Percentiles rank a stretch among this genome's conserved stretches.
phyloP scores from a whole-genome alignment of 2,888 invertebrate species.

The Callimorpha dominula region DNA sequence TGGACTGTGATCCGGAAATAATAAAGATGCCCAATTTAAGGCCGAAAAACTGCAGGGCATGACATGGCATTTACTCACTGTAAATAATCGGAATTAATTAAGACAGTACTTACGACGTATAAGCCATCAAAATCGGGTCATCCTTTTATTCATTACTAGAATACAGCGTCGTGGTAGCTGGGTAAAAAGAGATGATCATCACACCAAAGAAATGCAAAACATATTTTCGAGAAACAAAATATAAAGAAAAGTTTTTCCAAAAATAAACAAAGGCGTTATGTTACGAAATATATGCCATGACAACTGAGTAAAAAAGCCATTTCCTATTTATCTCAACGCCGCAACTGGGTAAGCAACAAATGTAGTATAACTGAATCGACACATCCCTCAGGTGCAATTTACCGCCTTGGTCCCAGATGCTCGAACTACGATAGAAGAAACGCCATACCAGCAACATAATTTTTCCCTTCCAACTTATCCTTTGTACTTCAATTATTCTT shows the following conservation, averaged over 20 bases:
- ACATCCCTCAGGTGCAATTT: conserved; percentile 68
- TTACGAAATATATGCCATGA: conserved; percentile 35
- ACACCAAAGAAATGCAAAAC: background rate
- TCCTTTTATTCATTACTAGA: background rate
- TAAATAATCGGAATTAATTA: background rate
- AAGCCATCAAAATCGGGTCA: background rate
- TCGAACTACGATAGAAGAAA: conserved; percentile 44
- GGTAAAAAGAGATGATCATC: too few relatives aligned
- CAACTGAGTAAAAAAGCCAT: conserved; percentile 49
- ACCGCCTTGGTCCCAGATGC: conserved; percentile 57
- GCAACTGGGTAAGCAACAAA: conserved; percentile 48
- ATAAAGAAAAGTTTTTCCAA: background rate
- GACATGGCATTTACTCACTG: background rate
- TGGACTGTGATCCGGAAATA: too few relatives aligned
- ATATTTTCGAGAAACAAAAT: background rate
- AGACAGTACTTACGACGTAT: background rate
- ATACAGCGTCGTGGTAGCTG: too few relatives aligned
- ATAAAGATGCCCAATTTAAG: too few relatives aligned
- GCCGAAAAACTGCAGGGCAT: too few relatives aligned
- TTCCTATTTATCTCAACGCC: conserved; percentile 56
- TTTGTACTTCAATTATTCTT: conserved; percentile 41
- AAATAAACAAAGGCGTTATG: conserved; percentile 26
- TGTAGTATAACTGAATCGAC: conserved; percentile 61
- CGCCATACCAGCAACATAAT: conserved; percentile 42
- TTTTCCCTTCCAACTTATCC: conserved; percentile 49